phyloP scores from a whole-genome alignment of 2,797 vertebrate species.

The Acanthurus tractus region DNA sequence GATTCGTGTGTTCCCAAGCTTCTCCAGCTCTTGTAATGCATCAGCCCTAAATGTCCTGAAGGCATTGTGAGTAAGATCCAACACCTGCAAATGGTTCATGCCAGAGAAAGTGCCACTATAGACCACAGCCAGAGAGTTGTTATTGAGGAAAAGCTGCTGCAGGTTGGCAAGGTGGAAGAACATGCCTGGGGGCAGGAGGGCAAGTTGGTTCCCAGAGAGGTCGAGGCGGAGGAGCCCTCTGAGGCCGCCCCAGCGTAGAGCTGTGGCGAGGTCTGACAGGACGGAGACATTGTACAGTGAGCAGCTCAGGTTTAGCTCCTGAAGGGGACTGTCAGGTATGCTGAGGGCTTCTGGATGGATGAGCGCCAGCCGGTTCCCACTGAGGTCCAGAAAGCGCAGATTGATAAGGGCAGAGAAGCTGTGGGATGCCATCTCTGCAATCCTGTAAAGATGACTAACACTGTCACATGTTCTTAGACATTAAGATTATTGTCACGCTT shows the following conservation, averaged over 20 bases:
- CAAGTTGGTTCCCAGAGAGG: constrained; percentile 83
- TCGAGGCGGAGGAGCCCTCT: constrained; percentile 81
- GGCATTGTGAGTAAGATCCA: constrained; percentile 83
- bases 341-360: constrained; percentile 86
- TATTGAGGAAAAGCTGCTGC: constrained; percentile 74
- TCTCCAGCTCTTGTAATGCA: constrained; percentile 74
- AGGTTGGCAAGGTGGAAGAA: constrained; percentile 82
- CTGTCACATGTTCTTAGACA: constrained; percentile 34
- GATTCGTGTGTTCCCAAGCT: constrained; percentile 60
- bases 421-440: constrained; percentile 81
- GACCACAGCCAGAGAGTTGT: constrained; percentile 82
- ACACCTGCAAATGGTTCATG: constrained; percentile 70
- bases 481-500: constrained; percentile 1
- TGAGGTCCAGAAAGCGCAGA: constrained; percentile 85
- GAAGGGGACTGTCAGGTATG: constrained; percentile 83
- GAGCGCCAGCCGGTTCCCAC: constrained; percentile 82
- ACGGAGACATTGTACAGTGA: constrained; percentile 82
- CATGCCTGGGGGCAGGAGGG: constrained; percentile 81
- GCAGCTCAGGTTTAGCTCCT: constrained; percentile 85
- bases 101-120: constrained; percentile 84
- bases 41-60: constrained; percentile 72
- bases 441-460: constrained; percentile 74
- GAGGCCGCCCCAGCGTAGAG: constrained; percentile 84
- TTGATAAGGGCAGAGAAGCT: constrained; percentile 81
- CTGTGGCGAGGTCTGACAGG: constrained; percentile 80